Evolutionary conservation across 53 echinoderm and acorn worm genomes (phyloP), one percentile per base, ranked within the genome.

Genomic region (Hippasteria phrygiana): DNA sequence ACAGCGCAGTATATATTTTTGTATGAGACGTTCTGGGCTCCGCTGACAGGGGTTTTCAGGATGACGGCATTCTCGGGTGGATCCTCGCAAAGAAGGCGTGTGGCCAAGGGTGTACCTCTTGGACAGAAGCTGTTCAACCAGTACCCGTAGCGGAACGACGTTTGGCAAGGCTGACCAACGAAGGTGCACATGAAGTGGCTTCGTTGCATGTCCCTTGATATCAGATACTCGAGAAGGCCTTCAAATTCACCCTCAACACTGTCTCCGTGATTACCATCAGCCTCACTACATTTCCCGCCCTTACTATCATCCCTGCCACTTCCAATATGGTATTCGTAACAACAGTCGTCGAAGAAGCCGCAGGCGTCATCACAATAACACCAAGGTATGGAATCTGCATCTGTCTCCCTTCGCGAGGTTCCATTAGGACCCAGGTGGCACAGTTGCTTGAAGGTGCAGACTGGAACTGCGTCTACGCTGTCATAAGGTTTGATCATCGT

Each of bases 281-380:
- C n/a, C n/a, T n/a, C n/a, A n/a, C n/a, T n/a, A n/a, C n/a, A n/a
- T n/a, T n/a, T n/a, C n/a, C n/a, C n/a, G n/a, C n/a, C n/a, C n/a
- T 39, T 0, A 22, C n/a, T 24, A n/a, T 41, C 42, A 24, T n/a
- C 43, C 40, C 24, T 41, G 18, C 35, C 24, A 41, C 72, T 24
- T 1, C 35, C 81, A 4, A 31, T 20, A 43, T 43, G 28, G 82
- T 92, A 92, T 66, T 92, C 92, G 37, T 64, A 36, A 73, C 92
- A 92, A 34, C 92, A 92, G 69, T 92, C 88, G 67, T 34, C 83
- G 54, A 92, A 92, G 80, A 74, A 43, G 13, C 55, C 53, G n/a
- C 92, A 92, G 14, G 81, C 81, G 7, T 62, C 54, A 39, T 92
- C 92, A 33, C 92, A 92, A 75, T 66, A 91, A 64, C 92, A 92